A percentile compares a stretch with the other conserved stretches of the same genome.
These are phyloP conservation scores for Chrysomallon squamiferum DNA, from an alignment of 1,140 invertebrate genomes.

Conservation along the genomic window DNA sequence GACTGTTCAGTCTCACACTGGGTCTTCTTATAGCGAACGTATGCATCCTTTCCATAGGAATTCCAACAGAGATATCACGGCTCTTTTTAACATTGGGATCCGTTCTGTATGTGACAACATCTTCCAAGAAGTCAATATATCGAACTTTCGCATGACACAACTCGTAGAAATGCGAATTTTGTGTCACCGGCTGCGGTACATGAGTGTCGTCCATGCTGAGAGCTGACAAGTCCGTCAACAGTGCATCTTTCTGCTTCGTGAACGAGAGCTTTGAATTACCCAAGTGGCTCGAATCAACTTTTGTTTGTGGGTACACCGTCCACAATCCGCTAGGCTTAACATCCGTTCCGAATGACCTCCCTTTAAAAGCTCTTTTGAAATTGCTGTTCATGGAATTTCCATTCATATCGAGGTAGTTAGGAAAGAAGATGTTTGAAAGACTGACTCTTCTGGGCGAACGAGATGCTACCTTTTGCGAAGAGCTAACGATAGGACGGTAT, in stretches of 20 bases:
- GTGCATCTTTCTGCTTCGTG: background rate
- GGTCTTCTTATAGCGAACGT: too few relatives aligned
- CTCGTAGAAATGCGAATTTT: background rate
- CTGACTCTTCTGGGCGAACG: background rate
- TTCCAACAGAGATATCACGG: too few relatives aligned
- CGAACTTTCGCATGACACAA: background rate
- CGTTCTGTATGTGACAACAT: background rate
- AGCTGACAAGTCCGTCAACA: background rate
- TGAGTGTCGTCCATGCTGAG: background rate
- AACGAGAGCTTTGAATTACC: background rate
- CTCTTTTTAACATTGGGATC: background rate
- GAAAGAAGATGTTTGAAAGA: background rate
- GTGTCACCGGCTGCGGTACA: background rate
- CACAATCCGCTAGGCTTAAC: background rate
- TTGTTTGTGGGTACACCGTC: background rate
- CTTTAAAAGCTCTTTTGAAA: background rate
- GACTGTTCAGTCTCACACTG: too few relatives aligned
- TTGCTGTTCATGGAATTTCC: background rate
- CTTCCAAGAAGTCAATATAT: background rate
- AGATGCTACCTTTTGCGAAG: background rate
- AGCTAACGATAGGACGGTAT: background rate
- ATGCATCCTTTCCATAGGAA: too few relatives aligned
- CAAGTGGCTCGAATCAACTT: background rate
- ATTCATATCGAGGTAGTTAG: background rate
- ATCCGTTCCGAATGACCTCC: constrained; percentile 1